Percentiles rank a stretch among this genome's conserved stretches.
Evolutionary conservation across 2,113 vertebrate species (phyloP).

Genomic region (Cochlearius cochlearius): DNA sequence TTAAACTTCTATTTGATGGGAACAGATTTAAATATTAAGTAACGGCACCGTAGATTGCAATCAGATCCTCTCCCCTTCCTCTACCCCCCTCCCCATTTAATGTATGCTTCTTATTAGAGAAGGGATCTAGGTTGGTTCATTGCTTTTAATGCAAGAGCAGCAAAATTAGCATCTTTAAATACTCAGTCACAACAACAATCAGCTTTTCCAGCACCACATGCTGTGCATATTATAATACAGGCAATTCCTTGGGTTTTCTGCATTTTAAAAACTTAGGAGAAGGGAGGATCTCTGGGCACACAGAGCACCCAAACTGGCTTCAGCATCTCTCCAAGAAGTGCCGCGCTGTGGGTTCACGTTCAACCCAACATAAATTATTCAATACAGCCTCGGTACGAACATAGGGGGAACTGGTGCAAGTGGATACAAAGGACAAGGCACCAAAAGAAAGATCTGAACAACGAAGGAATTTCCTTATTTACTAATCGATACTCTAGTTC

Average conservation of each 20-base stretch:
- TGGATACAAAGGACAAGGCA: background rate
- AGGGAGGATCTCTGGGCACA: background rate
- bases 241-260: background rate
- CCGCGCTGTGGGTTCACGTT: background rate
- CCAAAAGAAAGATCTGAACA: background rate
- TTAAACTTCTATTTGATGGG: background rate
- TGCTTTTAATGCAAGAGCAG: background rate
- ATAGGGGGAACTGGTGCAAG: background rate
- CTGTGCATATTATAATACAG: background rate
- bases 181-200: background rate
- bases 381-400: background rate
- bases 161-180: background rate
- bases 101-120: background rate
- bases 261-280: background rate
- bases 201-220: background rate
- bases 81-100: background rate
- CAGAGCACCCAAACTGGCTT: background rate
- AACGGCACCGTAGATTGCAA: fast-evolving
- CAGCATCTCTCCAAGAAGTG: background rate
- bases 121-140: background rate
- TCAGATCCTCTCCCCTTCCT: background rate
- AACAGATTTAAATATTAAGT: background rate
- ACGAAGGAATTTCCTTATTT: background rate
- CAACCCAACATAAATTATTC: background rate
- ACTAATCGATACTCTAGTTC: background rate